Base-by-base conservation (phyloP, 2,888 invertebrate species). In the Liopterus haemorrhoidalis region DNA sequence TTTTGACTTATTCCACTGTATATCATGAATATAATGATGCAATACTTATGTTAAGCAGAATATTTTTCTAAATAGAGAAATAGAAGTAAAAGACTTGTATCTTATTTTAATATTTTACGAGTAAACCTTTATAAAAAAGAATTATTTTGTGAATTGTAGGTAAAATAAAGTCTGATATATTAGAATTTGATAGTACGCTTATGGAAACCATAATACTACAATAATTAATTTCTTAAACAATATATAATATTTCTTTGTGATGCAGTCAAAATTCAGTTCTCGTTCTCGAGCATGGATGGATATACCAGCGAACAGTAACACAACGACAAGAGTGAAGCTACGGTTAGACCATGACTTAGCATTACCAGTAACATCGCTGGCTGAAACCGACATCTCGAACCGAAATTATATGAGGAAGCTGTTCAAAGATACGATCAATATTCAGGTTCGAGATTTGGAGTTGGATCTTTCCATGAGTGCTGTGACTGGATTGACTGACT, bases 231-330 rank as follows among this genome's bases (percentile, higher is more conserved):
- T n/a, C n/a, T n/a, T n/a, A n/a, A n/a, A n/a, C n/a, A n/a, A n/a
- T 46, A 11, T 31, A 22, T 37, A 21, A 48, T 41, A 31, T 31
- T 27, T 47, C 39, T 52, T 37, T 54, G 51, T 53, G 54, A 46
- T 57, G 41, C 72, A 88, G 88, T 82, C 75, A 58, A 89, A 89
- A 66, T 89, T 89, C 68, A 80, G 81, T 54, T 83, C 86, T 60
- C 75, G 89, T 35, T 82, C 86, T 46, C 78, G 87, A 55, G 88
- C 84, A 14, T 90, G 87, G 87, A 74, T 79, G 32, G 82, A 87
- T 61, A 79, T 82, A 9, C 69, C 72, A 0, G 68, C 66, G 28
- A 69, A 68, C 51, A 47, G 72, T 64, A 65, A 70, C 59, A 50
- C 71, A 60, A 54, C 63, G 30, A 74, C 81, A 1, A 72, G 76